A percentile compares a stretch with the other conserved stretches of the same genome.
Evolutionary conservation across 2,888 invertebrate genomes (phyloP).

Genomic region (Campoplex capitator): DNA sequence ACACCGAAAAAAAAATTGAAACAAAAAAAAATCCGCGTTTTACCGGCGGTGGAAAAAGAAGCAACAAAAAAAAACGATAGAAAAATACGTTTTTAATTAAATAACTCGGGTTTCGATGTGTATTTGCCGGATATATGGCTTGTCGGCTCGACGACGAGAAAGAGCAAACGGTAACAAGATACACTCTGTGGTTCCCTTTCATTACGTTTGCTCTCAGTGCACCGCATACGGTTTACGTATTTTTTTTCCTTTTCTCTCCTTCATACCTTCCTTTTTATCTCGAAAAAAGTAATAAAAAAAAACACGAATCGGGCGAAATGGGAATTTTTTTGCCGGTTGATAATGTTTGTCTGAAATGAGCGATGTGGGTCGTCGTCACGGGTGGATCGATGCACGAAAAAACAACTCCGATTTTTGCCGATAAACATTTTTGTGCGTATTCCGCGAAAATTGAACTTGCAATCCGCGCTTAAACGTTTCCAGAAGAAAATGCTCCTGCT

Average conservation of each 20-base stretch:
- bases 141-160: slow-evolving; percentile 12
- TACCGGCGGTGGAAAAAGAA: neutral
- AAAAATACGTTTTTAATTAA: slow-evolving; percentile 73
- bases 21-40: neutral
- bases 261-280: neutral
- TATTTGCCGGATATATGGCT: slow-evolving; percentile 56
- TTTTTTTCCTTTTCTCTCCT: neutral
- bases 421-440: neutral
- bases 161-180: slow-evolving; percentile 39
- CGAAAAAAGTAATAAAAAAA: neutral
- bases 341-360: neutral
- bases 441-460: neutral
- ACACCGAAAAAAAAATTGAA: neutral
- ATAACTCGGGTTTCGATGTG: slow-evolving; percentile 66
- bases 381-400: neutral
- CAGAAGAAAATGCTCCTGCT: neutral
- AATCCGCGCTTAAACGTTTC: neutral
- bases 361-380: neutral
- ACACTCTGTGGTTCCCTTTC: slow-evolving; percentile 22
- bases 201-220: slow-evolving; percentile 7
- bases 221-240: neutral
- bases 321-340: neutral
- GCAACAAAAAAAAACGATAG: neutral
- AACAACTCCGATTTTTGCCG: neutral
- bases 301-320: slow-evolving; percentile 6